These are phyloP conservation scores for Hippasteria phrygiana DNA, from an alignment of 53 echinoderm and acorn worm species.

Conservation along the genomic window DNA sequence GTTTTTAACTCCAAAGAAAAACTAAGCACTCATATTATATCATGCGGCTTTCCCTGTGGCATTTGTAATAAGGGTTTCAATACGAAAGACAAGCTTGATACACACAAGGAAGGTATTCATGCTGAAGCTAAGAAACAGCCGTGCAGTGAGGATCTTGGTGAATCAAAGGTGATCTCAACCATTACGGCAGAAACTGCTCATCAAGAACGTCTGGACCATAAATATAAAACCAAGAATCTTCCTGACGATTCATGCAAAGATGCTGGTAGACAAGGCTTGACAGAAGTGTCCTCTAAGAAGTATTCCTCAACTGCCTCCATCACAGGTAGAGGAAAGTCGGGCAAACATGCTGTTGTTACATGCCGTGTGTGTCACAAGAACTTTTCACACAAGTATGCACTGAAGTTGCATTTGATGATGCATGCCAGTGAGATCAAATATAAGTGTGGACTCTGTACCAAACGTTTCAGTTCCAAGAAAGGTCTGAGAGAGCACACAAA, in stretches of 20 bases:
- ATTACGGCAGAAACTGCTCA: not conserved
- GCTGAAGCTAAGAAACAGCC: not conserved
- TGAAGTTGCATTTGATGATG: conserved; percentile 67
- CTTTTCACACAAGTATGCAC: conserved; percentile 48
- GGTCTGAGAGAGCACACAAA: conserved; percentile 16
- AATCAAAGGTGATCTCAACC: not conserved
- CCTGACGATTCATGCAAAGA: not conserved
- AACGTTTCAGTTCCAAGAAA: conserved; percentile 42
- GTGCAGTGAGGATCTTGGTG: not conserved
- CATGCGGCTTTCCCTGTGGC: conserved; percentile 21
- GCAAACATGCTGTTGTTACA: conserved; percentile 16
- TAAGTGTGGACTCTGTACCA: conserved; percentile 43
- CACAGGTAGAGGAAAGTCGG: not conserved
- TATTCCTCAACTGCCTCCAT: not conserved
- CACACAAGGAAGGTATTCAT: conserved; percentile 1
- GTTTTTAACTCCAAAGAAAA: conserved; percentile 14
- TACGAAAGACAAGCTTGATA: not conserved
- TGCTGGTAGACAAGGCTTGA: not conserved
- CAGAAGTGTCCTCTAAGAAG: not conserved
- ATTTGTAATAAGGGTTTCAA: conserved; percentile 35
- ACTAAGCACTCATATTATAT: conserved; percentile 5
- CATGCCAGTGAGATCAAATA: conserved; percentile 46
- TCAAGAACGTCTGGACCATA: not conserved
- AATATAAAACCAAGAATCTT: not conserved
- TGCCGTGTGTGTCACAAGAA: conserved; percentile 43